Evolutionary conservation across 1,140 invertebrate species (phyloP).

Genomic region (Formica selysi): DNA sequence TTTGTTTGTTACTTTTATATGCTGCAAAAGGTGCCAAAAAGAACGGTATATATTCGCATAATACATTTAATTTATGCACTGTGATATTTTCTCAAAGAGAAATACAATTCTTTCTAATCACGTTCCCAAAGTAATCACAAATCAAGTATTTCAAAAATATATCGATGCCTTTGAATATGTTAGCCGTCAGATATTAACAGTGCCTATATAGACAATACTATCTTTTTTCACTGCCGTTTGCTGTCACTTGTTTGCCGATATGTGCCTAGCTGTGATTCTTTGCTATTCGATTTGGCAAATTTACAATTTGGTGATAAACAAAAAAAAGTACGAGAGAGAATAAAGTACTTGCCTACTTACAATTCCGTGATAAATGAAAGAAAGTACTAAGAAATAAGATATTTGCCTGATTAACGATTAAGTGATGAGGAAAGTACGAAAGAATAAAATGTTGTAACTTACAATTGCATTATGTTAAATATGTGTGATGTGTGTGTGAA

Average conservation of each 20-base stretch:
- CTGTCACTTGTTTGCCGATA: conserved; percentile 74
- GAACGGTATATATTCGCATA: conserved; percentile 51
- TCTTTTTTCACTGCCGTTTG: conserved; percentile 74
- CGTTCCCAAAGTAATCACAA: conserved; percentile 14
- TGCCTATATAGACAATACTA: conserved; percentile 55
- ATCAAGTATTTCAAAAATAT: conserved; percentile 43
- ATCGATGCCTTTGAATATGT: conserved; percentile 43
- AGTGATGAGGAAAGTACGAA: conserved; percentile 51
- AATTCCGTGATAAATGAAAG: conserved; percentile 24
- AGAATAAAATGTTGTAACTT: conserved; percentile 48
- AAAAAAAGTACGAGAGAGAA: conserved; percentile 50
- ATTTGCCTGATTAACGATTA: conserved; percentile 34
- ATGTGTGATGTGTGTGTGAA: background rate
- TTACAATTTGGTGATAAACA: conserved; percentile 65
- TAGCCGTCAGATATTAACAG: conserved; percentile 51
- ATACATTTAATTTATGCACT: conserved; percentile 56
- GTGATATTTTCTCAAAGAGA: conserved; percentile 52
- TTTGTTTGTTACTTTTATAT: conserved; percentile 50
- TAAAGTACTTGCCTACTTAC: conserved; percentile 30
- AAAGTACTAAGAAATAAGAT: conserved; percentile 34
- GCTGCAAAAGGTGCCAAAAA: conserved; percentile 55
- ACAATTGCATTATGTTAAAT: conserved; percentile 22
- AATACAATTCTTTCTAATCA: conserved; percentile 40
- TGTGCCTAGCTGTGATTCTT: conserved; percentile 79
- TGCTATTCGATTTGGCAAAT: conserved; percentile 74